Conservation (phyloP, 53 echinoderm and acorn worm species). For the Paelopatides confundens region DNA sequence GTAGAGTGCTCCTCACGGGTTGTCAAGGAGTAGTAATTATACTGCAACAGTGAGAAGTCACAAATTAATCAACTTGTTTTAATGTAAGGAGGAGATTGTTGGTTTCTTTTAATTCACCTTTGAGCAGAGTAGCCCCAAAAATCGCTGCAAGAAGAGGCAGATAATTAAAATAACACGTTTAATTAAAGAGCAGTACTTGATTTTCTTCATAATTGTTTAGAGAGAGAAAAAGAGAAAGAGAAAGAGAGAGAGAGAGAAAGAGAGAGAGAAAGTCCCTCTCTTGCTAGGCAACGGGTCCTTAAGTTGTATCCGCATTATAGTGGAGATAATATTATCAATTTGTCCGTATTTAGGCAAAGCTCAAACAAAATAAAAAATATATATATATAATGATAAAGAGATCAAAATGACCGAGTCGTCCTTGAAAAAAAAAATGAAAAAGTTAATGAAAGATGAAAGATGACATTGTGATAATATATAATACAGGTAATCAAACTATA, state of each 20-base stretch:
- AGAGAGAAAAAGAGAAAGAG: too few relatives aligned
- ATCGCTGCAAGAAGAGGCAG: constrained; percentile 17
- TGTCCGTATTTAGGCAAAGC: background rate
- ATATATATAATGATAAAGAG: background rate
- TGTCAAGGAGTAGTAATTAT: constrained; percentile 22
- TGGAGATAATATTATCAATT: constrained; percentile 30
- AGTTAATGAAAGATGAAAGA: background rate
- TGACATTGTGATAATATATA: background rate
- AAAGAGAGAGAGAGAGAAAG: constrained; percentile 17
- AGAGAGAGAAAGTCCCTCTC: constrained; percentile 1
- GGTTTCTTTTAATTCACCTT: background rate
- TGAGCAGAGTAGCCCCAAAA: constrained; percentile 4
- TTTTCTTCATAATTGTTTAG: background rate
- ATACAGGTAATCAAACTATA: background rate
- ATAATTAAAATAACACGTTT: constrained; percentile 49
- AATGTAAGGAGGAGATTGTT: background rate
- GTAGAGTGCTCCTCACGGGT: constrained; percentile 9
- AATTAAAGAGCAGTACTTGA: constrained; percentile 21
- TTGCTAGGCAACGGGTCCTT: constrained; percentile 12
- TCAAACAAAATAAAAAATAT: background rate
- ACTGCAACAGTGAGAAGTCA: constrained; percentile 18
- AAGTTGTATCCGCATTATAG: constrained; percentile 6
- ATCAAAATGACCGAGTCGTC: background rate
- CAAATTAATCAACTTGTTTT: constrained; percentile 35
- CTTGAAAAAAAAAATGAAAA: background rate